Percentiles rank a stretch among this genome's conserved stretches.
Evolutionary conservation across 2,797 vertebrate genomes (phyloP).

Genomic region (Meriones psammophilus): DNA sequence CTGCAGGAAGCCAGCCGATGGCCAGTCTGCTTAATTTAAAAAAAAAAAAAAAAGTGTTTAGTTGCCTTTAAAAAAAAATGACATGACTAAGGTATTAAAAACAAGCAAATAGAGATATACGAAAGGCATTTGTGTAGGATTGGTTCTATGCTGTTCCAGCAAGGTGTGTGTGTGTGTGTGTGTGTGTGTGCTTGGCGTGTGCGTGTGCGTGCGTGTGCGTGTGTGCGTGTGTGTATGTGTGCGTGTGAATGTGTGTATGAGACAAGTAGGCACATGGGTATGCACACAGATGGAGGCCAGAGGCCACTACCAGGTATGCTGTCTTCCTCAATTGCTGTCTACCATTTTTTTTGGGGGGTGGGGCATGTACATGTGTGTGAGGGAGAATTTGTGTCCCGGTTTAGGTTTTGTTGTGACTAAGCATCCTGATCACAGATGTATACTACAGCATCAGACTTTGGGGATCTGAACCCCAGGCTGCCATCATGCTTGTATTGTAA

Average conservation of each 20-base stretch:
- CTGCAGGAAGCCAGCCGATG: not conserved
- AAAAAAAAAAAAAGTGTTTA: slow-evolving; percentile 55
- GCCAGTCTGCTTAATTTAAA: slow-evolving; percentile 4
- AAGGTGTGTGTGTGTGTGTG: accelerated
- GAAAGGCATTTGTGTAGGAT: slow-evolving; percentile 29
- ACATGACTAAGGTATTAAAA: slow-evolving; percentile 30
- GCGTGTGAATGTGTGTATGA: not conserved
- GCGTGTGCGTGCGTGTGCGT: not conserved
- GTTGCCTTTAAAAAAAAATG: slow-evolving; percentile 63
- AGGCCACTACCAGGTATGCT: not conserved
- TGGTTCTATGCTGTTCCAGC: slow-evolving; percentile 47
- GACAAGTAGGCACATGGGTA: not conserved
- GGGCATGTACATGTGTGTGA: not conserved
- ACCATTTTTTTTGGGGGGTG: not conserved
- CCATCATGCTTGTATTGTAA: not conserved
- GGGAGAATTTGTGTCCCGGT: not conserved
- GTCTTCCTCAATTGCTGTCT: not conserved
- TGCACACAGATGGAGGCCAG: not conserved
- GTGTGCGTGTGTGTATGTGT: not conserved
- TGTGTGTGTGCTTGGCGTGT: too few species aligned
- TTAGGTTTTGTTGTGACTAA: not conserved
- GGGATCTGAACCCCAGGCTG: not conserved
- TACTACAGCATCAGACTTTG: not conserved
- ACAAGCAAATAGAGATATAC: slow-evolving; percentile 44
- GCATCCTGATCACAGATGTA: not conserved